Conservation (phyloP, 2,888 invertebrate genomes). For the Epirrita christyi region DNA sequence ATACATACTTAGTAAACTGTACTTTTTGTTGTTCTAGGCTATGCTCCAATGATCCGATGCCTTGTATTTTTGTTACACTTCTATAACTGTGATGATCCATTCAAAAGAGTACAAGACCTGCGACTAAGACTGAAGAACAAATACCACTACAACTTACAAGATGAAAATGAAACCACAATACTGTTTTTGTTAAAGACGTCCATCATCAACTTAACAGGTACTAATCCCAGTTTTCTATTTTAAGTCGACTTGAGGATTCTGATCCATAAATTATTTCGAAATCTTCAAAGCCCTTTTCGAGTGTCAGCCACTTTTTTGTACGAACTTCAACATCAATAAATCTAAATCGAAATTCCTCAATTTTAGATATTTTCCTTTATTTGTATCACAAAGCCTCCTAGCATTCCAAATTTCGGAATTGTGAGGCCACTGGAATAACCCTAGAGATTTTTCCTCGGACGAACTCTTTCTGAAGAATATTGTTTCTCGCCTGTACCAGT, state of each 20-base stretch:
- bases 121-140: conserved; percentile 59
- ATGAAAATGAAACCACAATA: conserved; percentile 73
- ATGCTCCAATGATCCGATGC: conserved; percentile 67
- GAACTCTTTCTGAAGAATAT: no score
- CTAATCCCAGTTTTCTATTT: conserved; percentile 1
- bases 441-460: no score
- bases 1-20: neutral
- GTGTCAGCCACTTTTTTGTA: no score
- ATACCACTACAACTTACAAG: conserved; percentile 66
- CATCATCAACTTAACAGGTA: conserved; percentile 65
- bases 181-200: conserved; percentile 64
- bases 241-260: neutral
- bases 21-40: conserved; percentile 57
- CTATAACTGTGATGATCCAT: conserved; percentile 70
- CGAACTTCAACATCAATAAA: no score
- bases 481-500: no score
- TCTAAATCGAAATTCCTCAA: no score
- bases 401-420: no score
- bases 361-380: no score
- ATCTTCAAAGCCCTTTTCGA: no score
- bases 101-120: conserved; percentile 61
- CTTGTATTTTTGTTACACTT: conserved; percentile 75
- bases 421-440: no score
- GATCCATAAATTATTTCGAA: no score
- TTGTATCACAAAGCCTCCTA: no score